A percentile compares a stretch with the other conserved stretches of the same genome.
Conservation (phyloP, 2,113 vertebrate genomes). For the Lepisosteus oculatus region DNA sequence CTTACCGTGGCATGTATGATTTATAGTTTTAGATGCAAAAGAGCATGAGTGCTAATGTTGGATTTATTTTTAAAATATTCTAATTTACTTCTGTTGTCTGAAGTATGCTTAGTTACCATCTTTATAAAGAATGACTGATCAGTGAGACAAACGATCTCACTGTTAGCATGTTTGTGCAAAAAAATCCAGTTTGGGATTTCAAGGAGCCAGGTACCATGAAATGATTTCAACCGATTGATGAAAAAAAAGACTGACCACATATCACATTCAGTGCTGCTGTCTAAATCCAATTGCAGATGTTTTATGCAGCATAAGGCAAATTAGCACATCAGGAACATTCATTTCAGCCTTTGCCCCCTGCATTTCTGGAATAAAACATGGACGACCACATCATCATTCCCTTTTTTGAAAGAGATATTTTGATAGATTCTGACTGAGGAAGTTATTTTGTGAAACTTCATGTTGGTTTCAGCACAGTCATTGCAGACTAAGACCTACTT, state of each 20-base stretch:
- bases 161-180: not conserved
- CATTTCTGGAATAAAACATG: too few species aligned
- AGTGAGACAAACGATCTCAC: not conserved
- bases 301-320: too few species aligned
- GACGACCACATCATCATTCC: too few species aligned
- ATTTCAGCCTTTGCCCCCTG: too few species aligned
- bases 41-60: not conserved
- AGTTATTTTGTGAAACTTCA: too few species aligned
- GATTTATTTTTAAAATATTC: slow-evolving; percentile 5
- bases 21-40: not conserved
- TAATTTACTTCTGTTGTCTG: not conserved
- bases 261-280: not conserved
- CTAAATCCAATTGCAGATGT: too few species aligned
- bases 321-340: too few species aligned
- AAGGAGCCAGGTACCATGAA: not conserved
- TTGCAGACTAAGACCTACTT: too few species aligned
- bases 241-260: slow-evolving; percentile 3
- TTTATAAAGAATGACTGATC: not conserved
- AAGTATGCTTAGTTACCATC: not conserved
- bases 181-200: not conserved
- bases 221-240: slow-evolving; percentile 4
- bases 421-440: too few species aligned
- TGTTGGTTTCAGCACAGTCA: too few species aligned
- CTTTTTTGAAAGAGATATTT: too few species aligned
- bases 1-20: not conserved